These are phyloP conservation scores for Caenorhabditis afra DNA, from an alignment of 2,888 invertebrate species.

Conservation along the genomic window DNA sequence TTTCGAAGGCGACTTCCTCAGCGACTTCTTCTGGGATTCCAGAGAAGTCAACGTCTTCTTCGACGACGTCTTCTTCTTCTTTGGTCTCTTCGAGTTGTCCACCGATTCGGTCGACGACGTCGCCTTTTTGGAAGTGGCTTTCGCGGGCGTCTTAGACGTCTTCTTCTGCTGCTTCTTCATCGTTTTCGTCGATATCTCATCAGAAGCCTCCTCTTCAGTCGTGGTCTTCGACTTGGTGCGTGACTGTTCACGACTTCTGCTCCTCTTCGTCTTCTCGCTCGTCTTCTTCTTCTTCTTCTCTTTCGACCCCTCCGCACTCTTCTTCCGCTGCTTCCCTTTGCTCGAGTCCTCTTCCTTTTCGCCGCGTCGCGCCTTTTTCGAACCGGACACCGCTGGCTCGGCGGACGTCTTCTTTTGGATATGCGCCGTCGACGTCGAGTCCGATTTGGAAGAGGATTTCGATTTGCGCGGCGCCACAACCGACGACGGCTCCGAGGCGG, in stretches of 20 bases:
- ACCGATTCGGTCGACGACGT: too few relatives aligned
- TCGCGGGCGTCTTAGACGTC: background rate
- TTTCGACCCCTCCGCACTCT: background rate
- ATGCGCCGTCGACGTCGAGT: too few relatives aligned
- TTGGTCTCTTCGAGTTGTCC: background rate
- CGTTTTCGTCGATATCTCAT: background rate
- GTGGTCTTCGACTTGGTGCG: background rate
- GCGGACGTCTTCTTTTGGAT: too few relatives aligned
- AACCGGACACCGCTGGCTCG: background rate
- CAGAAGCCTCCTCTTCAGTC: background rate
- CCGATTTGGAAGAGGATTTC: too few relatives aligned
- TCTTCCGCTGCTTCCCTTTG: background rate
- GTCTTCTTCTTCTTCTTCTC: constrained; percentile 3
- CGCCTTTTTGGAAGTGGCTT: too few relatives aligned
- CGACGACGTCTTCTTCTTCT: background rate
- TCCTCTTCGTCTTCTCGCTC: background rate
- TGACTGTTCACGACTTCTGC: background rate
- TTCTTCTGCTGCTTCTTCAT: background rate
- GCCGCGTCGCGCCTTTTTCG: background rate
- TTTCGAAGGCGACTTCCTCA: background rate
- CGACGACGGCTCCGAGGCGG: too few relatives aligned
- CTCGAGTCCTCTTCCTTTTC: background rate
- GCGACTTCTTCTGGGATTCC: background rate
- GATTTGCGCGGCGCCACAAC: too few relatives aligned
- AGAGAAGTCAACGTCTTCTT: background rate